A percentile compares a stretch with the other conserved stretches of the same genome.
These are phyloP conservation scores for Oasisia sp. DNA, from an alignment of 2,888 invertebrate species.

Conservation along the genomic window DNA sequence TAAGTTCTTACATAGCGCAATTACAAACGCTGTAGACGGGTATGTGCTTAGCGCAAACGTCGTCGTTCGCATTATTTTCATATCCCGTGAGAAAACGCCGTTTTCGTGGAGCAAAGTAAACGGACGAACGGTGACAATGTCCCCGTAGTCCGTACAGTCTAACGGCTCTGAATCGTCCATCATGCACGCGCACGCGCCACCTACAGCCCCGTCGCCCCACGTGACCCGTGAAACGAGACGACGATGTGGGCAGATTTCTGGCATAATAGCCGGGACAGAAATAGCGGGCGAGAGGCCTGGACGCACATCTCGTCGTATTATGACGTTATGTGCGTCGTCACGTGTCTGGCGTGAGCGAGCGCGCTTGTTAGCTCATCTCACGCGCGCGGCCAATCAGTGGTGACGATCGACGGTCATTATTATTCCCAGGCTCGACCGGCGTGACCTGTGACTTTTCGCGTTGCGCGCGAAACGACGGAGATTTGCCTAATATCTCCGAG, in stretches of 20 bases:
- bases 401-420: background rate
- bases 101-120: no score
- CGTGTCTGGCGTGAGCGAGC: background rate
- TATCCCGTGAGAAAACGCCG: no score
- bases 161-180: background rate
- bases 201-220: background rate
- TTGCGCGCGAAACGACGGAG: background rate
- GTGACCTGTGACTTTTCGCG: background rate
- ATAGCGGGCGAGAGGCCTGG: background rate
- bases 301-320: background rate
- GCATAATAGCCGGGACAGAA: background rate
- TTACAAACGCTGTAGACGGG: no score
- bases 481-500: background rate
- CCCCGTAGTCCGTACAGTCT: no score
- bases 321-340: background rate
- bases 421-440: background rate
- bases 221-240: background rate
- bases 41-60: no score
- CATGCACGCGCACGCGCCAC: background rate
- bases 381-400: background rate
- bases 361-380: background rate
- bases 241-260: background rate
- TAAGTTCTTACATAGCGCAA: no score
- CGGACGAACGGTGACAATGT: no score
- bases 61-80: no score